Conservation (phyloP, 2,888 invertebrate genomes). For the Coenonympha glycerion region DNA sequence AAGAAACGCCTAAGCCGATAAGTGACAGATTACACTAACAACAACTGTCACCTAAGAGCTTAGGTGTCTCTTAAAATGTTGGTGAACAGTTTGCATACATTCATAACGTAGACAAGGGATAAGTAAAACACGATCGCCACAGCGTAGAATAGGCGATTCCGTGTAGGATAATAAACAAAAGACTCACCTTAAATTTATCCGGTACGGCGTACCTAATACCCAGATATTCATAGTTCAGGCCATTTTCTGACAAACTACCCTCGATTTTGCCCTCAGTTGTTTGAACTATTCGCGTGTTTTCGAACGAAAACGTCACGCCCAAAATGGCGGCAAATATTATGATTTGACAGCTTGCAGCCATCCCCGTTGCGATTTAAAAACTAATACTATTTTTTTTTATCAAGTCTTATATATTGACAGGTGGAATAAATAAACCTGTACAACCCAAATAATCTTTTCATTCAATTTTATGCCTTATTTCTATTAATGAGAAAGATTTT, state of each 20-base stretch:
- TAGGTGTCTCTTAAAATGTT: no score
- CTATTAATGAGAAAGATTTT: background rate
- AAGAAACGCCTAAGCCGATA: no score
- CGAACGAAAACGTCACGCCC: constrained; percentile 33
- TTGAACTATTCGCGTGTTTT: constrained; percentile 44
- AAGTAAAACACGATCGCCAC: no score
- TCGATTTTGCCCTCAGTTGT: constrained; percentile 60
- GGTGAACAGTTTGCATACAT: no score
- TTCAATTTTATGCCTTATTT: constrained; percentile 6
- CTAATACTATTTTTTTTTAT: constrained; percentile 1
- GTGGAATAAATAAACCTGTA: constrained; percentile 1
- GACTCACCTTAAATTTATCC: constrained; percentile 57
- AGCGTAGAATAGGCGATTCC: no score
- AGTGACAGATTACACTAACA: no score
- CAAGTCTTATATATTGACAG: constrained; percentile 16
- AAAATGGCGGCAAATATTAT: constrained; percentile 36
- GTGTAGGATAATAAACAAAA: no score
- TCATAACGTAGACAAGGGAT: no score
- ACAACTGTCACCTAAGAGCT: no score
- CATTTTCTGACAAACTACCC: constrained; percentile 49
- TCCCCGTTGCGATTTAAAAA: constrained; percentile 11
- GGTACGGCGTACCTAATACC: constrained; percentile 59
- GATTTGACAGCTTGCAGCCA: constrained; percentile 24
- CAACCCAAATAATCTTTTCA: background rate
- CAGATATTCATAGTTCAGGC: constrained; percentile 56